Evolutionary conservation across 2,888 invertebrate species (phyloP), one percentile per base, ranked within the genome.

Genomic region (Tenthredo amoena): DNA sequence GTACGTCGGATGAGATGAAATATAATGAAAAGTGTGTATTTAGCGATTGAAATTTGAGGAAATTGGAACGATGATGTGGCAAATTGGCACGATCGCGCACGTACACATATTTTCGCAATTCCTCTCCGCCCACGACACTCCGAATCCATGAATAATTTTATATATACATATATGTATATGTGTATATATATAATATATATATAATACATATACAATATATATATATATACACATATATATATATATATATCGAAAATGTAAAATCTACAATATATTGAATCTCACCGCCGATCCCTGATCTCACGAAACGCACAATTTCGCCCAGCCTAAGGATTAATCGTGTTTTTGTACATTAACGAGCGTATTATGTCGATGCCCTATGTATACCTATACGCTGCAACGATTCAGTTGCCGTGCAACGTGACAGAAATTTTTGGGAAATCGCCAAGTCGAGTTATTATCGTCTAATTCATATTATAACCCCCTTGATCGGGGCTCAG

Each of bases 271-370:
- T 26, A 26, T 71, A 37, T 31, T 62, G 76, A 26, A 76, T 84
- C 55, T 79, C 84, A 84, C 84, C 76, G 79, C 84, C 72, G 72
- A 74, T 43, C 72, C 72, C 72, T 43, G 58, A 86, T 87, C 81
- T 85, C 84, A 85, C 84, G 72, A 87, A 84, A 86, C 87, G 87
- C 87, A 87, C 87, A 87, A 87, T 86, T 87, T 84, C 84, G 79
- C 84, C 72, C 79, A 85, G 68, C 85, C 84, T 81, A 83, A 83
- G 82, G 81, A 76, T 71, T 83, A 85, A 21, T 83, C 86, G 86
- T 74, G 82, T 82, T 76, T 79, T 79, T 79, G 50, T 77, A 72
- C 37, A 50, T 43, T 43, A n/a, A 72, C 72, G 43, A 43, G 40
- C 72, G 72, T 74, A 43, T 43, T 21, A 43, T 74, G 43, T 74